phyloP scores from a whole-genome alignment of 2,888 invertebrate species.

The Napeogenes inachia region DNA sequence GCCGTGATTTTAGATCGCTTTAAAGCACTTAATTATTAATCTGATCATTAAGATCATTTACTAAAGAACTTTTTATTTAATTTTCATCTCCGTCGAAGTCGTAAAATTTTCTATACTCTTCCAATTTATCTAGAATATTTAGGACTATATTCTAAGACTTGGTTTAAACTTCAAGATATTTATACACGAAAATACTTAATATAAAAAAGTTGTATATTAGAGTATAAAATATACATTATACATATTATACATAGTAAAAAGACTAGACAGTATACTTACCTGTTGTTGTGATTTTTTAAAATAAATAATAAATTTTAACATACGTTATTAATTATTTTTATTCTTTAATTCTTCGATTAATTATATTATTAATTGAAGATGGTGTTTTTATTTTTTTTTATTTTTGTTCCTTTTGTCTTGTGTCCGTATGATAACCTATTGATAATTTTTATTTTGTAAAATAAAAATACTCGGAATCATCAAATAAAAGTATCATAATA shows the following conservation, averaged over 20 bases:
- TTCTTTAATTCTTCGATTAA: constrained; percentile 37
- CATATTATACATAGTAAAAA: constrained; percentile 14
- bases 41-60: too few species aligned
- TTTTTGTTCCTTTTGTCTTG: constrained; percentile 26
- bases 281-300: constrained; percentile 36
- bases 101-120: too few species aligned
- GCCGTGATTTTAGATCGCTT: too few species aligned
- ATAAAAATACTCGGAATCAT: too few species aligned
- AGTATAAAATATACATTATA: constrained; percentile 10
- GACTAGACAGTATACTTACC: constrained; percentile 23
- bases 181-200: constrained; percentile 9
- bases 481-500: too few species aligned
- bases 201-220: constrained; percentile 15
- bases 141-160: too few species aligned
- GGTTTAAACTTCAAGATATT: not conserved
- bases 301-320: constrained; percentile 33
- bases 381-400: constrained; percentile 40
- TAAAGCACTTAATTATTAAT: too few species aligned
- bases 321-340: constrained; percentile 42
- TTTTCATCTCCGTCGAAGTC: too few species aligned
- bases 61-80: too few species aligned
- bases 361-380: constrained; percentile 41
- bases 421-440: constrained; percentile 11
- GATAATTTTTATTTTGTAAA: too few species aligned
- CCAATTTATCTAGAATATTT: too few species aligned